Conservation (phyloP, 2,113 vertebrate species). For the Anhinga anhinga region DNA sequence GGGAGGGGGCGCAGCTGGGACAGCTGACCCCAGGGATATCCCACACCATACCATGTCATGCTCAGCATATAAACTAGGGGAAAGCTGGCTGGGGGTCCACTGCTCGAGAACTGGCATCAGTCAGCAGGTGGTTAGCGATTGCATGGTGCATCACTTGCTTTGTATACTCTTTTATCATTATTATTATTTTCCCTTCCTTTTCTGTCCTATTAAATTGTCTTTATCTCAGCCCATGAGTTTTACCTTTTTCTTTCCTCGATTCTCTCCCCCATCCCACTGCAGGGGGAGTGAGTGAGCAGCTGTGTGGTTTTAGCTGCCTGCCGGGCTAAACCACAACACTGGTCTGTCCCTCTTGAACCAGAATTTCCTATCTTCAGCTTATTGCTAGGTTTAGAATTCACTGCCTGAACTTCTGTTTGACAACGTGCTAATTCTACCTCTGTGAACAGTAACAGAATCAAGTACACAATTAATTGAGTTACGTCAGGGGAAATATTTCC, state of each 20-base stretch:
- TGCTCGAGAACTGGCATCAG: background rate
- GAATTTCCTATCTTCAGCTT: background rate
- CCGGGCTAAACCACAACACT: background rate
- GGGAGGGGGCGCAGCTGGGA: background rate
- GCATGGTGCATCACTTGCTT: background rate
- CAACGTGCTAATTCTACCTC: rapidly evolving
- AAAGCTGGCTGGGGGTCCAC: background rate
- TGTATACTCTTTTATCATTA: background rate
- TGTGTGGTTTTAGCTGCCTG: background rate
- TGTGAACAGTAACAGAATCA: background rate
- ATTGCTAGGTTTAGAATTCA: background rate
- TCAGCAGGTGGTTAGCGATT: background rate
- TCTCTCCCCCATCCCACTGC: background rate
- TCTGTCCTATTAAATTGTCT: background rate
- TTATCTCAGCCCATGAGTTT: background rate
- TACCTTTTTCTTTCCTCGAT: background rate
- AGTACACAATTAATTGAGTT: rapidly evolving
- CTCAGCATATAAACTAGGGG: background rate
- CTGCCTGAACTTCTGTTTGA: background rate
- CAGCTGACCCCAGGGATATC: background rate
- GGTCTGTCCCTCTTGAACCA: too few relatives aligned
- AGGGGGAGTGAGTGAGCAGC: background rate
- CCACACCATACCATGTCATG: background rate
- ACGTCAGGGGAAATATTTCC: background rate
- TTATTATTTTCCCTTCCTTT: background rate